These are phyloP conservation scores for Felis chaus DNA, from an alignment of 2,113 vertebrate species.

Conservation along the genomic window DNA sequence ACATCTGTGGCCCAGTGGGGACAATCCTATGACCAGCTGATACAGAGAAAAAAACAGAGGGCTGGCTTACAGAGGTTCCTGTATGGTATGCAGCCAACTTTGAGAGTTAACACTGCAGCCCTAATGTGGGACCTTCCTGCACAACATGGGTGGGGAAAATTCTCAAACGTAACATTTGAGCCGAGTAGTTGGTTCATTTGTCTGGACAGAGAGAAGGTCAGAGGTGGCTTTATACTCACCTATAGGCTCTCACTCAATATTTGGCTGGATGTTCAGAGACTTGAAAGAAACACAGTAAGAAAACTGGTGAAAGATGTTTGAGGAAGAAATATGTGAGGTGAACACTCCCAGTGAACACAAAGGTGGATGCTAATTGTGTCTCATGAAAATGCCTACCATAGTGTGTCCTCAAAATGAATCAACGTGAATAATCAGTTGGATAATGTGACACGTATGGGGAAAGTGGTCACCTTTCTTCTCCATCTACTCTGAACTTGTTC, in stretches of 20 bases:
- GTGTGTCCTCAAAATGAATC: background rate
- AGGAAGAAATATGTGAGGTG: background rate
- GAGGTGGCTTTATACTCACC: background rate
- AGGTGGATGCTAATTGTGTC: background rate
- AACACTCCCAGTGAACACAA: background rate
- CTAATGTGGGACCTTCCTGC: background rate
- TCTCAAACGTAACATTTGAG: background rate
- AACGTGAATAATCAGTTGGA: background rate
- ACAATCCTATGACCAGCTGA: background rate
- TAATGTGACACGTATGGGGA: background rate
- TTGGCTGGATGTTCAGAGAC: background rate
- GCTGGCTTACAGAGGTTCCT: background rate
- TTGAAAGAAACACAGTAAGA: background rate
- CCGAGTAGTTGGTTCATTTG: background rate
- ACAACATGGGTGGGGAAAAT: background rate
- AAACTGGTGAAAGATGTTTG: background rate
- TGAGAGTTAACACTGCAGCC: background rate
- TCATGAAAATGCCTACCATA: background rate
- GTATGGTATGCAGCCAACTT: background rate
- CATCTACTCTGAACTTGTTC: background rate
- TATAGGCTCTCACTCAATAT: background rate
- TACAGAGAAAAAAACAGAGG: background rate
- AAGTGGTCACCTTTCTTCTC: background rate
- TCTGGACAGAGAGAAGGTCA: background rate
- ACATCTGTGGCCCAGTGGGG: background rate